A percentile compares a stretch with the other conserved stretches of the same genome.
These are phyloP conservation scores for Rhingia campestris DNA, from an alignment of 2,888 invertebrate species.

Conservation along the genomic window DNA sequence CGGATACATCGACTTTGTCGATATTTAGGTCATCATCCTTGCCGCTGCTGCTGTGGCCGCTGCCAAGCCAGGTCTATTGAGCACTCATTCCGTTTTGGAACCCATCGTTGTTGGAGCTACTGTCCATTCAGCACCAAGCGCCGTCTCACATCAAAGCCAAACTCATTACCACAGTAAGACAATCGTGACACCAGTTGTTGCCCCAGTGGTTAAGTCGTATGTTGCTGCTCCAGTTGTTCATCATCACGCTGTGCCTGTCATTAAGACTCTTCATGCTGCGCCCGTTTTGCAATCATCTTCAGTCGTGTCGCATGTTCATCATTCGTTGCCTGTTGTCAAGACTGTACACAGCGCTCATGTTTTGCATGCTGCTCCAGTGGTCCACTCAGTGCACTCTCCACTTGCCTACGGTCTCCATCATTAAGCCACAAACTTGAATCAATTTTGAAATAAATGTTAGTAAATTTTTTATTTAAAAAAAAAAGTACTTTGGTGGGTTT, in stretches of 20 bases:
- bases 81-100: constrained; percentile 77
- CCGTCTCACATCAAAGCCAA: constrained; percentile 85
- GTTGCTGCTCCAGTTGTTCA: constrained; percentile 77
- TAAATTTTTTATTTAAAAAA: too few relatives aligned
- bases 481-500: not conserved
- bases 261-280: constrained; percentile 78
- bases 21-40: constrained; percentile 75
- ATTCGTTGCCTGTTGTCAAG: constrained; percentile 81
- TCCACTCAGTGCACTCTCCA: constrained; percentile 63
- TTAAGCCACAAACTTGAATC: constrained; percentile 13
- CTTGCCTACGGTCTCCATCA: constrained; percentile 70
- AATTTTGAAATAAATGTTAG: constrained; percentile 43
- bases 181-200: constrained; percentile 78
- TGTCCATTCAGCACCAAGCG: constrained; percentile 81
- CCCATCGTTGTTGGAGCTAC: constrained; percentile 79
- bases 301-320: constrained; percentile 84
- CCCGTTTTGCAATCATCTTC: constrained; percentile 80
- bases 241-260: constrained; percentile 78
- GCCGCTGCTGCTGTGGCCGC: constrained; percentile 79
- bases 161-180: constrained; percentile 84
- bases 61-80: constrained; percentile 78
- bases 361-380: constrained; percentile 47
- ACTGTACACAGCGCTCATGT: constrained; percentile 45
- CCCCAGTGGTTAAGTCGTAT: constrained; percentile 77
- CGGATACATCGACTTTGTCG: not conserved